Evolutionary conservation across 2,888 invertebrate genomes (phyloP).

Genomic region (Dinocampus coccinellae): DNA sequence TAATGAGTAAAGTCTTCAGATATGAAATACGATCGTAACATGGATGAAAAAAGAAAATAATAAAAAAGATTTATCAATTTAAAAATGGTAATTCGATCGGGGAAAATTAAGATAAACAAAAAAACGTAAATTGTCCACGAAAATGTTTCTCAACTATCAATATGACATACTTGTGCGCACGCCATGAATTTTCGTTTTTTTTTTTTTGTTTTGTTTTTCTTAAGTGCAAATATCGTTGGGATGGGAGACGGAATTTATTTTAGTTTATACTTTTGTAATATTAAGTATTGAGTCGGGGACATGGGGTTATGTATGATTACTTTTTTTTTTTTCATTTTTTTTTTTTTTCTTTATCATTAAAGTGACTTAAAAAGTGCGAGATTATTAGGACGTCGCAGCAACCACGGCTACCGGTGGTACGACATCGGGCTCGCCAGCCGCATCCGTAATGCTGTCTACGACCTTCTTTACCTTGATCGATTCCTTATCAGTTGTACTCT

Average conservation of each 20-base stretch:
- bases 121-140: background rate
- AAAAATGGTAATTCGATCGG: background rate
- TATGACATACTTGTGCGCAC: constrained; percentile 3
- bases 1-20: background rate
- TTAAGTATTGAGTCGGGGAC: constrained; percentile 61
- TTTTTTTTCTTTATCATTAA: constrained; percentile 49
- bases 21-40: background rate
- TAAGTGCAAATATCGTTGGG: constrained; percentile 52
- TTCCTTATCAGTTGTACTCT: constrained; percentile 52
- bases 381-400: constrained; percentile 66
- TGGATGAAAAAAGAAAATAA: background rate
- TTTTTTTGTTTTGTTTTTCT: too few relatives aligned
- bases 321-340: constrained; percentile 23
- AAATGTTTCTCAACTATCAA: constrained; percentile 7
- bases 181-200: constrained; percentile 44
- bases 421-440: constrained; percentile 64
- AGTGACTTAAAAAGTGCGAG: constrained; percentile 45
- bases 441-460: constrained; percentile 62
- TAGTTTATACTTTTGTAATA: constrained; percentile 37
- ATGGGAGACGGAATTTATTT: constrained; percentile 36
- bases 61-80: background rate
- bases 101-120: background rate
- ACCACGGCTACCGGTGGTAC: constrained; percentile 64
- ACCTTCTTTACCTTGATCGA: constrained; percentile 66
- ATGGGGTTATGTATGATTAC: constrained; percentile 62